Base-by-base conservation (phyloP, 2,113 vertebrate species). In the Sorex araneus region DNA sequence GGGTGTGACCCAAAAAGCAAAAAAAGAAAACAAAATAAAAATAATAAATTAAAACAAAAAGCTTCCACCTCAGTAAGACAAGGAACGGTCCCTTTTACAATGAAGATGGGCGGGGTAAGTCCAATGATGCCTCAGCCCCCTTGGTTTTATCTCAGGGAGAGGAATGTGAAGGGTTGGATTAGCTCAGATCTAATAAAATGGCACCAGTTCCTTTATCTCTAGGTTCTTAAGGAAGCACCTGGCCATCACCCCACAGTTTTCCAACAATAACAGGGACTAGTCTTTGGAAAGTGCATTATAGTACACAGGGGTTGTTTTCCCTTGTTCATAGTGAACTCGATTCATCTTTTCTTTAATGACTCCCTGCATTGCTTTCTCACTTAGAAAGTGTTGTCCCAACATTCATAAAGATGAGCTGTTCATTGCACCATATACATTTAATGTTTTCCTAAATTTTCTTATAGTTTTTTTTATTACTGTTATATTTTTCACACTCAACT, bases 381-480 rank as follows among this genome's bases (percentile, higher is more conserved):
- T 73, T 84, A 57, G 74, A 57, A 84, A 86, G 6, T 27, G n/a
- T 89, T 82, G 64, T 57, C 60, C 28, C 73, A 34, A 82, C n/a
- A 57, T 54, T 30, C 40, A 78, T 91, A 91, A 87, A n/a, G 34
- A 71, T 23, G 60, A 30, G 47, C 36, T 60, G 34, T 71, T 82
- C 32, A 40, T 73, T 86, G 32, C 82, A 23, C 19, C 13, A 18
- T 64, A 63, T 84, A 86, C 75, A 7, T 82, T 88, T 94, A 93
- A 85, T 85, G 79, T 57, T 15, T 79, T 63, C n/a, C 75, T 93
- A 83, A 93, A 88, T 94, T 90, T 90, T 78, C 75, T 85, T 74
- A 45, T 4, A 54, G 54, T 1, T 34, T 34, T 34, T 34, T 86
- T 84, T 77, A 75, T 73, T 80, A 71, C 84, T 78, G 34, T 93